Evolutionary conservation across 2,888 invertebrate genomes (phyloP).

Genomic region (Vesta saturnalis): DNA sequence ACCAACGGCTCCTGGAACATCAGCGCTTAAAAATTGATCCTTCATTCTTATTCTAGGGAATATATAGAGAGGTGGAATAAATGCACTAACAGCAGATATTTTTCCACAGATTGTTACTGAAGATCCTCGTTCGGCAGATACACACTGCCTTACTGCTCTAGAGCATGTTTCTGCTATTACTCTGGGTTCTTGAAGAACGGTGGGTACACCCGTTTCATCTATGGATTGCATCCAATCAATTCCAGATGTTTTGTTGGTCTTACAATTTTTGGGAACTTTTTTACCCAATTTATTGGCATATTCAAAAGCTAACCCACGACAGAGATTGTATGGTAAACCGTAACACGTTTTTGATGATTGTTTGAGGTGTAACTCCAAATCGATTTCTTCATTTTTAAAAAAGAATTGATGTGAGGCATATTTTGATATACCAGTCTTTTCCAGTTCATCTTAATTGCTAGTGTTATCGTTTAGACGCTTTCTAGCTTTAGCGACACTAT

Average conservation of each 20-base stretch:
- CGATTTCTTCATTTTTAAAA: background rate
- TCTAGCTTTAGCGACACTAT: background rate
- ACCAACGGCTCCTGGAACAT: background rate
- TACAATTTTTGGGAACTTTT: background rate
- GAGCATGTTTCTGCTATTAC: too few species aligned
- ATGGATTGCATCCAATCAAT: background rate
- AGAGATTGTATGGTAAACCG: background rate
- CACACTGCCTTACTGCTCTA: background rate
- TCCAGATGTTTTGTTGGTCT: background rate
- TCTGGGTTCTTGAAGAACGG: too few species aligned
- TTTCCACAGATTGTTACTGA: background rate
- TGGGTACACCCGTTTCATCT: background rate
- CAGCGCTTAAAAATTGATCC: background rate
- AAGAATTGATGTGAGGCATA: background rate
- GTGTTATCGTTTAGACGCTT: background rate
- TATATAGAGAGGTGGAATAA: too few species aligned
- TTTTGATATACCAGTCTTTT: background rate
- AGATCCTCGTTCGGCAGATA: background rate
- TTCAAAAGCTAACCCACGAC: background rate
- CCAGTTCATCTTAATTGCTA: background rate
- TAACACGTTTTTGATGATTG: background rate
- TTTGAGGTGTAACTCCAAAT: too few species aligned
- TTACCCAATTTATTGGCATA: background rate
- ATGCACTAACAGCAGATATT: background rate
- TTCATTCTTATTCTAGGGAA: background rate